Evolutionary conservation across 2,113 vertebrate genomes (phyloP).

Genomic region (Procavia capensis): DNA sequence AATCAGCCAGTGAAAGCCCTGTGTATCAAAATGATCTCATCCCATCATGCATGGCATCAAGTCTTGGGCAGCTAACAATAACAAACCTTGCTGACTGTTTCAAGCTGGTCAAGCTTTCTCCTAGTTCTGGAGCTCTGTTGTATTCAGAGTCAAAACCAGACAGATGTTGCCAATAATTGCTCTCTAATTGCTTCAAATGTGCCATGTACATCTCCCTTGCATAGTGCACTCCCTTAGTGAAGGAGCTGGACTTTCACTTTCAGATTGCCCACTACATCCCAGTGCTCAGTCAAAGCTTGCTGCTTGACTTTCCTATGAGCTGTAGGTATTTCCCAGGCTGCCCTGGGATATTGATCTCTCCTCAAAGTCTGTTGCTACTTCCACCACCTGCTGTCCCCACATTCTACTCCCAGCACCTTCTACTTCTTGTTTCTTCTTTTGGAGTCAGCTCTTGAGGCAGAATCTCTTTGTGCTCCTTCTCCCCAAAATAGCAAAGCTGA

Average conservation of each 20-base stretch:
- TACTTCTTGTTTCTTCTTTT: not conserved
- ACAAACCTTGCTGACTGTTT: not conserved
- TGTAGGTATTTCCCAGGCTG: conserved; percentile 43
- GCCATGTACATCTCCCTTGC: conserved; percentile 63
- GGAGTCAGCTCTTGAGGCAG: not conserved
- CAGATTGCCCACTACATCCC: not conserved
- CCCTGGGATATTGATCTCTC: not conserved
- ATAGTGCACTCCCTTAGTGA: not conserved
- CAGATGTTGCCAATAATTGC: conserved; percentile 57
- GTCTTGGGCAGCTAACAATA: no score
- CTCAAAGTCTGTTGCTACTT: not conserved
- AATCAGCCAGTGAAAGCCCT: no score
- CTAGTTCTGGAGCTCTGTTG: not conserved
- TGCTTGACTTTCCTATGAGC: conserved; percentile 40
- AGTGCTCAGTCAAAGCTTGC: not conserved
- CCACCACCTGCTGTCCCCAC: not conserved
- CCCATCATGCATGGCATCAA: no score
- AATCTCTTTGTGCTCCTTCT: not conserved
- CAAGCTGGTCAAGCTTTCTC: not conserved
- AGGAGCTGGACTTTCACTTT: not conserved
- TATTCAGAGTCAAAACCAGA: conserved; percentile 28
- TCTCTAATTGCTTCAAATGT: conserved; percentile 66
- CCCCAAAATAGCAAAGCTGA: not conserved
- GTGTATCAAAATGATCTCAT: no score
- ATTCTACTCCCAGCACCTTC: not conserved